Base-by-base conservation (phyloP, 2,888 invertebrate species). In the Drosophila limbata region DNA sequence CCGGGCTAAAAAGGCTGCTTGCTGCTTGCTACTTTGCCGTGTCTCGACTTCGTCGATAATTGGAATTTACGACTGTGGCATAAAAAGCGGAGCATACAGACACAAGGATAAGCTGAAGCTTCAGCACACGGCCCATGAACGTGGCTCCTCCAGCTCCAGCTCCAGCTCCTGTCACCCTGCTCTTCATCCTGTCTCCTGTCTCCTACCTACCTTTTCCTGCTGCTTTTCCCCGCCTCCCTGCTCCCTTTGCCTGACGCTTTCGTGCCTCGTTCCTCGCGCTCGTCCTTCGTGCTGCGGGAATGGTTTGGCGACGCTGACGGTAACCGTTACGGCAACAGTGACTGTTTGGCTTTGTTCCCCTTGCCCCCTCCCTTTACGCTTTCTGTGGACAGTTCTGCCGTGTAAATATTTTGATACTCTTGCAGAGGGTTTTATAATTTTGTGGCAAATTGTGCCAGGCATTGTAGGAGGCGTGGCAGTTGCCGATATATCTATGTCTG, bases 11-110 rank as follows among this genome's bases (percentile, higher is more conserved):
- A 51, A 37, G 44, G 65, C 47, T 61, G 63, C 28, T 59, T 44
- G 31, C 31, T 13, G 65, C 33, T 59, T 44, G 4, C 35, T 5
- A 13, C 35, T 28, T 28, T 72, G 77, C 84, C 81, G 84, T 84
- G 85, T 79, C 73, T 71, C 73, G 82, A 88, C 86, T 78, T 86
- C 69, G 88, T 86, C 85, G 85, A 86, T 86, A 86, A 86, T 86
- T 86, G 85, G 85, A 86, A 88, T 86, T 86, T 88, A 86, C 85
- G 85, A 88, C 88, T 86, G 82, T 84, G 84, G 80, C 85, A 84
- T 86, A 88, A 80, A 85, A 81, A 78, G 69, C 68, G 71, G 72
- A 78, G 72, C 69, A 74, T 39, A 75, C 79, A 69, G 71, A 71
- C 73, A 80, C 69, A 68, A 69, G 81, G 77, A 80, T 73, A 77